Evolutionary conservation across 2,888 invertebrate species (phyloP).

Genomic region (Alcis repandata): DNA sequence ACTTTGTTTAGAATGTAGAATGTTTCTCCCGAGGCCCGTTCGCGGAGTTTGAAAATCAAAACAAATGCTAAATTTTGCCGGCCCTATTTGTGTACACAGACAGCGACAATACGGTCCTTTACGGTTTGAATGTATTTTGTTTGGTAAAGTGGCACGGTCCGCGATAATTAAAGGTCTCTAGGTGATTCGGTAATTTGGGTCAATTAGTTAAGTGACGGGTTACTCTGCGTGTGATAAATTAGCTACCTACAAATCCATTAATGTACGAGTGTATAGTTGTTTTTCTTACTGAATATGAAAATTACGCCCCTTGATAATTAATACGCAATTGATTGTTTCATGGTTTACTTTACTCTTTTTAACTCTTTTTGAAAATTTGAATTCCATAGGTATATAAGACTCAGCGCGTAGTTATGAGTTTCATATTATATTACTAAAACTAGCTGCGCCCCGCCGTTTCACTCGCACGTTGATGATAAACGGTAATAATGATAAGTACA

Average conservation of each 20-base stretch:
- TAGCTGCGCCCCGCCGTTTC: no score
- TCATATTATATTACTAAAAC: no score
- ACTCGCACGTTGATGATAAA: no score
- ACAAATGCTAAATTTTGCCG: slow-evolving; percentile 50
- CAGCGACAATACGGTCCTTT: slow-evolving; percentile 27
- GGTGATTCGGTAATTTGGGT: slow-evolving; percentile 20
- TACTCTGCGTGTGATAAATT: slow-evolving; percentile 9
- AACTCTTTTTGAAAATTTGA: neutral
- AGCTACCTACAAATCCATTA: slow-evolving; percentile 10
- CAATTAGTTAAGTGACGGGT: slow-evolving; percentile 27
- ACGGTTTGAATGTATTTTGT: slow-evolving; percentile 26
- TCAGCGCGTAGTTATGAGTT: no score
- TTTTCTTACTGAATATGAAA: slow-evolving; percentile 1
- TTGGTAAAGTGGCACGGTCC: slow-evolving; percentile 16
- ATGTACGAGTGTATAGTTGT: neutral
- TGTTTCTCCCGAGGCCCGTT: slow-evolving; percentile 60
- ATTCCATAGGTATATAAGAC: no score
- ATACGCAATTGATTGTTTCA: neutral
- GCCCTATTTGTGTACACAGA: slow-evolving; percentile 35
- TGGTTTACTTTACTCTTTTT: neutral
- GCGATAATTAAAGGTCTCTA: slow-evolving; percentile 26
- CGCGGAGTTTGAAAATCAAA: slow-evolving; percentile 58
- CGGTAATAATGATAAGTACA: no score
- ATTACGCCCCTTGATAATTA: neutral
- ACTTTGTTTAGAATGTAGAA: slow-evolving; percentile 77